Evolutionary conservation across 2,888 invertebrate genomes (phyloP).

Genomic region (Drosophila prostipennis): DNA sequence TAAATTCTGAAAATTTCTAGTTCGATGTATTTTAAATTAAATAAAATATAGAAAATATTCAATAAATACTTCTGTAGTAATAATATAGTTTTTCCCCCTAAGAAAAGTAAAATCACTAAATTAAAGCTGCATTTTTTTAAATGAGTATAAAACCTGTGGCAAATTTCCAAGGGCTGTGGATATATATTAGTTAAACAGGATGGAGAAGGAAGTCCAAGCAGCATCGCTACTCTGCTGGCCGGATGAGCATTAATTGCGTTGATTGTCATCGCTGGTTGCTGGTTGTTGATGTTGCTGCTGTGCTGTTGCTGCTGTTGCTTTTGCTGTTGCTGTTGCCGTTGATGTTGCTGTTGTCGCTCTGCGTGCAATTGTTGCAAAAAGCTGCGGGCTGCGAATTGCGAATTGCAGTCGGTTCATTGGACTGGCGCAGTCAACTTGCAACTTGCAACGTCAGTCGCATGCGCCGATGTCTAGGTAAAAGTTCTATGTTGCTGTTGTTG

Average conservation of each 20-base stretch:
- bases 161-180: constrained; percentile 36
- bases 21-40: no score
- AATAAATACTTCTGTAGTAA: not conserved
- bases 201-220: constrained; percentile 43
- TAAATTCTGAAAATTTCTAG: no score
- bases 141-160: not conserved
- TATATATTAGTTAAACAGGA: constrained; percentile 22
- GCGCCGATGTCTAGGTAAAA: constrained; percentile 77
- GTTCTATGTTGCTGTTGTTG: constrained; percentile 70
- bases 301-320: constrained; percentile 42
- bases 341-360: constrained; percentile 43
- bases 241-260: constrained; percentile 81
- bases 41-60: no score
- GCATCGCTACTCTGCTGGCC: constrained; percentile 55
- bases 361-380: constrained; percentile 71
- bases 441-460: constrained; percentile 45
- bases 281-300: constrained; percentile 60
- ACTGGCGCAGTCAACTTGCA: constrained; percentile 59
- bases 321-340: constrained; percentile 39
- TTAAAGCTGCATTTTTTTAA: not conserved
- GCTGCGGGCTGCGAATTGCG: constrained; percentile 72
- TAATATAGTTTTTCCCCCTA: not conserved
- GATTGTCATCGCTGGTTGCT: constrained; percentile 66
- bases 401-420: constrained; percentile 73
- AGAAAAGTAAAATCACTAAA: not conserved